Percentiles rank a stretch among this genome's conserved stretches.
Conservation (phyloP, 2,888 invertebrate species). For the Stenodema calcarata region DNA sequence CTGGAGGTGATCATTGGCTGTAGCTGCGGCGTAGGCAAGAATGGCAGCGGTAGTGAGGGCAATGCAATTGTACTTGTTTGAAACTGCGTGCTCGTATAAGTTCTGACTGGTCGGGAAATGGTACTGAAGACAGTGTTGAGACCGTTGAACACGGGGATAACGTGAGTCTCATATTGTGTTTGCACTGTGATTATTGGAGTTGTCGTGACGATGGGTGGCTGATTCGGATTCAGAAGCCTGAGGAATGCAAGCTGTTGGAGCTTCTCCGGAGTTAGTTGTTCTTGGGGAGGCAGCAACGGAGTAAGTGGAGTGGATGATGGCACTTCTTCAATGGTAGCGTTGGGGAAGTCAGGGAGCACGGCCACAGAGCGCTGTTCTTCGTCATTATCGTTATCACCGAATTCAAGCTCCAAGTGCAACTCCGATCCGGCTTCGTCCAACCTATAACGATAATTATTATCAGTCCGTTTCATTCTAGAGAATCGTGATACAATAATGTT, state of each 20-base stretch:
- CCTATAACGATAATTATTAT: conserved; percentile 58
- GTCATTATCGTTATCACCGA: conserved; percentile 78
- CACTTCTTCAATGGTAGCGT: conserved; percentile 64
- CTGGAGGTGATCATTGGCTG: conserved; percentile 79
- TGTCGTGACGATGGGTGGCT: conserved; percentile 77
- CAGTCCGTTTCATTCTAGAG: background rate
- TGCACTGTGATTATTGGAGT: conserved; percentile 77
- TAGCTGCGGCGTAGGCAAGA: conserved; percentile 58
- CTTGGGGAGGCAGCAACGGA: conserved; percentile 61
- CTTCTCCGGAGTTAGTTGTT: conserved; percentile 70
- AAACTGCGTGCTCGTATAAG: conserved; percentile 79
- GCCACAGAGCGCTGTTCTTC: conserved; percentile 60
- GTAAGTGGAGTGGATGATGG: conserved; percentile 55
- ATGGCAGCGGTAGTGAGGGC: conserved; percentile 60
- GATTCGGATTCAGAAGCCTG: conserved; percentile 73
- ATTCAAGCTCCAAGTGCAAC: conserved; percentile 83
- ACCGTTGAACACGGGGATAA: conserved; percentile 79
- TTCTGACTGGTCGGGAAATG: conserved; percentile 78
- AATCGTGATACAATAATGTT: too few relatives aligned
- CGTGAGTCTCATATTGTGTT: conserved; percentile 79
- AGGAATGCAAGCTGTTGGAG: conserved; percentile 76
- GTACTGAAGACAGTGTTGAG: conserved; percentile 79
- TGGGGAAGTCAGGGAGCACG: conserved; percentile 71
- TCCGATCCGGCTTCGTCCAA: conserved; percentile 90
- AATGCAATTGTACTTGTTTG: conserved; percentile 74